Conservation (phyloP, 2,113 vertebrate genomes). For the Mormyrus iriodes region DNA sequence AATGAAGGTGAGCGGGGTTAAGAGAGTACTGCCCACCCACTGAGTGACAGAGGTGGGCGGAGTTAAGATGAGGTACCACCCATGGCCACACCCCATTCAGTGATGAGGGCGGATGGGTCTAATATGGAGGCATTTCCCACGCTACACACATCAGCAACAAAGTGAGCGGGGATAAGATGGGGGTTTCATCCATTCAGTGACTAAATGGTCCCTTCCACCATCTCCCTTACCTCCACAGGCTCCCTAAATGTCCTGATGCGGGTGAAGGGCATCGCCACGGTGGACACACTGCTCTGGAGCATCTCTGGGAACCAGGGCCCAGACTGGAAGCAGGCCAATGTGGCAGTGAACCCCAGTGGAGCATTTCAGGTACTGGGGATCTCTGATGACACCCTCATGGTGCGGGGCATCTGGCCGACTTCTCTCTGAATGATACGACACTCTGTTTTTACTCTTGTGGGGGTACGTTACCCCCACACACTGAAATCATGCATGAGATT, state of each 20-base stretch:
- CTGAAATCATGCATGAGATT: neutral
- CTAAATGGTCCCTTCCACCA: neutral
- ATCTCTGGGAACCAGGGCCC: conserved; percentile 80
- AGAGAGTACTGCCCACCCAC: neutral
- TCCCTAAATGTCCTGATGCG: conserved; percentile 82
- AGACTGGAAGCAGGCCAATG: conserved; percentile 78
- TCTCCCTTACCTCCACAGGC: conserved; percentile 59
- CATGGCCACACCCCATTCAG: neutral
- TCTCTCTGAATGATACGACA: neutral
- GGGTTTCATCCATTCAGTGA: neutral
- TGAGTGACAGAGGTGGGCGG: neutral
- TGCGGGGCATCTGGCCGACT: neutral
- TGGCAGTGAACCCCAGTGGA: conserved; percentile 80
- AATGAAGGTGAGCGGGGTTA: neutral
- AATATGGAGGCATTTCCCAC: neutral
- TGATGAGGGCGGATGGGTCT: neutral
- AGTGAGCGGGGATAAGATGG: neutral
- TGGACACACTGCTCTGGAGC: conserved; percentile 78
- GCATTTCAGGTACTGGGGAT: conserved; percentile 81
- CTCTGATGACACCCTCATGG: too few species aligned
- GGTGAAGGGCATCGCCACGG: conserved; percentile 71
- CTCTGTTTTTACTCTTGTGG: neutral
- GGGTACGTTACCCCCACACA: neutral
- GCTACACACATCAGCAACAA: neutral
- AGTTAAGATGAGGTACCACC: neutral